Evolutionary conservation across 2,888 invertebrate species (phyloP), one percentile per base, ranked within the genome.

Genomic region (Pheosia gnoma): DNA sequence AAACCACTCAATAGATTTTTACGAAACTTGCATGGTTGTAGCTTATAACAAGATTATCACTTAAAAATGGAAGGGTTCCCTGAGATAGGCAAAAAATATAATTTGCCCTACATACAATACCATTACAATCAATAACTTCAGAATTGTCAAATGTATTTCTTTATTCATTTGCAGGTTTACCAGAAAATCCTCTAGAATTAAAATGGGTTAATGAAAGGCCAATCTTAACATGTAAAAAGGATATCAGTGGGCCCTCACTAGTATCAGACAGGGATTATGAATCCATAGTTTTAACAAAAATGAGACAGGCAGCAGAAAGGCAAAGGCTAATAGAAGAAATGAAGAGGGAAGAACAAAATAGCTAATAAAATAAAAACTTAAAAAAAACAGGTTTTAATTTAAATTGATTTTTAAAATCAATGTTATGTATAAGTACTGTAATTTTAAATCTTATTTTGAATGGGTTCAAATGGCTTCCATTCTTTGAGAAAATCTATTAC

Each of bases 231-330:
- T 85, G 88, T 62, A 90, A 86, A 68, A 88, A 83, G 68, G 72
- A 80, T 57, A 66, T 78, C 38, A 72, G 77, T 47, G 81, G 83
- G 7, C 86, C 94, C 53, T 84, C 93, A 64, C 84, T 95, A 45
- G 89, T 95, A 61, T 94, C 95, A 43, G 95, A 96, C 54, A 94
- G 94, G 67, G 97, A 98, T 84, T 98, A 96, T 91, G 98, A 98
- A 89, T 96, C 96, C 79, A 79, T 97, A 36, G 97, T 98, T 3
- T 88, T 98, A 73, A 95, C 95, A 66, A 97, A 96, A 89, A 91
- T 98, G 92, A 94, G 97, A 64, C 97, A 97, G 92, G 98, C 97
- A 5, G 97, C 98, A 80, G 98, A 98, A 88, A 94, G 97, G 59
- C 97, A 97, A 87, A 94, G 93, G 66, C 79, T 97, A 68, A 96